phyloP scores from a whole-genome alignment of 2,888 invertebrate genomes.

The Allophyes oxyacanthae region DNA sequence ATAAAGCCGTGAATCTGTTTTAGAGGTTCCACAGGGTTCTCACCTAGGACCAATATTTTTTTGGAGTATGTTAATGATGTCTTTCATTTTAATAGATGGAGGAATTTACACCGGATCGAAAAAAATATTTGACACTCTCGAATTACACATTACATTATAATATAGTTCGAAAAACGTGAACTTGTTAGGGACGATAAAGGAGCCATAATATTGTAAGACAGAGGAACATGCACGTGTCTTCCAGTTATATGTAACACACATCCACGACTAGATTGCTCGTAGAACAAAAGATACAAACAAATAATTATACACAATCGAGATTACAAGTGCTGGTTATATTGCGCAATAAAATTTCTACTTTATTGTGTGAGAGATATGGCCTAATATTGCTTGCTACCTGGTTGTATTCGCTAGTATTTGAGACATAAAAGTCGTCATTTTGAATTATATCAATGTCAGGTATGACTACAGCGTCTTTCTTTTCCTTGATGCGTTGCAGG shows the following conservation, averaged over 20 bases:
- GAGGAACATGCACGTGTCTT: conserved; percentile 2
- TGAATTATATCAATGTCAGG: conserved; percentile 98
- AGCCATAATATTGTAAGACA: conserved; percentile 6
- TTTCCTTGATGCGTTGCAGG: conserved; percentile 90
- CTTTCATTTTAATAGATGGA: too few species aligned
- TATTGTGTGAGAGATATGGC: background rate
- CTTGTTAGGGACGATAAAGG: background rate
- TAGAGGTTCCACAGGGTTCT: conserved; percentile 4
- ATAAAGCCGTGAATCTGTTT: too few species aligned
- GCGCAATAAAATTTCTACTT: too few species aligned
- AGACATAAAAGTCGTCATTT: conserved; percentile 90
- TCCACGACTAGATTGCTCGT: too few species aligned
- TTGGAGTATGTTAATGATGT: too few species aligned
- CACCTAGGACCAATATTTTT: conserved; percentile 6
- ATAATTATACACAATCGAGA: conserved; percentile 1
- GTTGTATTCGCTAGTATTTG: background rate
- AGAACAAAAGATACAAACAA: background rate
- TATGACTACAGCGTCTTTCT: conserved; percentile 94
- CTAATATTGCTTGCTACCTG: conserved; percentile 15
- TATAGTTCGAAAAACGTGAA: background rate
- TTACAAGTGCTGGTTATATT: background rate
- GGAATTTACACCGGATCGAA: too few species aligned
- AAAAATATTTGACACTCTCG: too few species aligned
- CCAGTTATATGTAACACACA: background rate
- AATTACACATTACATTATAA: too few species aligned